Conservation (phyloP, 2,113 vertebrate species). For the Microtus pennsylvanicus region DNA sequence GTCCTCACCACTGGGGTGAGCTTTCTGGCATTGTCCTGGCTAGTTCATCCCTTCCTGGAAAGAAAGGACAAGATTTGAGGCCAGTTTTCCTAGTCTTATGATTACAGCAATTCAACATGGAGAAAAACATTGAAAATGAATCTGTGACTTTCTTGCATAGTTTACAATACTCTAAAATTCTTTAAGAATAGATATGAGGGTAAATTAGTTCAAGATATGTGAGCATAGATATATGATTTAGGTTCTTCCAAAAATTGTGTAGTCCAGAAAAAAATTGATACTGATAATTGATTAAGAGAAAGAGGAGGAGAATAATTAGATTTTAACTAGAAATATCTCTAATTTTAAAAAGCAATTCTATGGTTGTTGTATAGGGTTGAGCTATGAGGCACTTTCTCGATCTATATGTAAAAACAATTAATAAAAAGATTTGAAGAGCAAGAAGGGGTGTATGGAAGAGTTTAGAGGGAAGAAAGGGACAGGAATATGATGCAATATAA, state of each 20-base stretch:
- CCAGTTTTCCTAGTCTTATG: no score
- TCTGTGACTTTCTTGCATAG: background rate
- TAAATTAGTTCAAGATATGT: background rate
- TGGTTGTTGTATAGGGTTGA: background rate
- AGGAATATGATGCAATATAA: background rate
- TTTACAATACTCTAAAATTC: background rate
- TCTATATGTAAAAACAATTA: background rate
- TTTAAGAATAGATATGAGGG: background rate
- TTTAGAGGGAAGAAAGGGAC: background rate
- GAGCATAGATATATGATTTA: background rate
- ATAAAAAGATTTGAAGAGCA: background rate
- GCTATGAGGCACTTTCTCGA: rapidly evolving
- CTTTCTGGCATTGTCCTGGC: no score
- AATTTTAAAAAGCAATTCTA: background rate
- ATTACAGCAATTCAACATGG: background rate
- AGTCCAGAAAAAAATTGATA: background rate
- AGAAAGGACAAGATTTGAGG: background rate
- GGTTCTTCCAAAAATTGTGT: background rate
- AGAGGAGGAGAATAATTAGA: background rate
- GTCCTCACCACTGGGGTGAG: background rate
- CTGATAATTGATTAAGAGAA: background rate
- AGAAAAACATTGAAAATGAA: background rate
- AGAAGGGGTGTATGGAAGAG: background rate
- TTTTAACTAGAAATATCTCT: background rate
- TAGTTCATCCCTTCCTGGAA: background rate